Percentiles rank a stretch among this genome's conserved stretches.
Evolutionary conservation across 2,113 vertebrate genomes (phyloP).

Genomic region (Hippocampus comes): DNA sequence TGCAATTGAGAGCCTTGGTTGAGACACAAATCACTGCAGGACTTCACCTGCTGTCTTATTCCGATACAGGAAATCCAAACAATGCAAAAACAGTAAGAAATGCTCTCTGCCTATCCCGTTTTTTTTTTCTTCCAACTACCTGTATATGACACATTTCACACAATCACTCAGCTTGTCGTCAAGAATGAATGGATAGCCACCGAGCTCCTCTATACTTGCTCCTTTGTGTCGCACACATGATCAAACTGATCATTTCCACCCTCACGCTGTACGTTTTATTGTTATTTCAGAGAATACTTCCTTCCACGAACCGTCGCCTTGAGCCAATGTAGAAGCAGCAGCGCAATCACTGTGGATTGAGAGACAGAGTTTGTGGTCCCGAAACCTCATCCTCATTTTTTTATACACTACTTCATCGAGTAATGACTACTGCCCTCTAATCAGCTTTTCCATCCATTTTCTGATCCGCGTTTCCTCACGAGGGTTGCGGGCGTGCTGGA

Average conservation of each 20-base stretch:
- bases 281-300: constrained; percentile 70
- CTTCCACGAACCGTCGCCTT: constrained; percentile 44
- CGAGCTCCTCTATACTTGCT: constrained; percentile 40
- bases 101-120: background rate
- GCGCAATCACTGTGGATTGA: constrained; percentile 61
- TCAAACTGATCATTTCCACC: constrained; percentile 65
- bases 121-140: background rate
- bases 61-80: constrained; percentile 30
- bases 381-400: constrained; percentile 52
- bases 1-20: constrained; percentile 33
- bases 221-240: constrained; percentile 55
- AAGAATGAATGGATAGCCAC: constrained; percentile 31
- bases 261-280: constrained; percentile 62
- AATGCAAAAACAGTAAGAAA: constrained; percentile 14
- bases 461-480: too few species aligned
- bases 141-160: background rate
- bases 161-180: constrained; percentile 14
- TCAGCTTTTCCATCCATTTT: background rate
- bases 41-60: constrained; percentile 31
- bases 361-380: constrained; percentile 58
- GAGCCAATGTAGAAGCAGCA: constrained; percentile 31
- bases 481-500: too few species aligned
- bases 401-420: constrained; percentile 31
- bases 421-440: constrained; percentile 34
- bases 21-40: constrained; percentile 47